phyloP scores from a whole-genome alignment of 2,797 vertebrate genomes.

The Ptychadena robeensis region DNA sequence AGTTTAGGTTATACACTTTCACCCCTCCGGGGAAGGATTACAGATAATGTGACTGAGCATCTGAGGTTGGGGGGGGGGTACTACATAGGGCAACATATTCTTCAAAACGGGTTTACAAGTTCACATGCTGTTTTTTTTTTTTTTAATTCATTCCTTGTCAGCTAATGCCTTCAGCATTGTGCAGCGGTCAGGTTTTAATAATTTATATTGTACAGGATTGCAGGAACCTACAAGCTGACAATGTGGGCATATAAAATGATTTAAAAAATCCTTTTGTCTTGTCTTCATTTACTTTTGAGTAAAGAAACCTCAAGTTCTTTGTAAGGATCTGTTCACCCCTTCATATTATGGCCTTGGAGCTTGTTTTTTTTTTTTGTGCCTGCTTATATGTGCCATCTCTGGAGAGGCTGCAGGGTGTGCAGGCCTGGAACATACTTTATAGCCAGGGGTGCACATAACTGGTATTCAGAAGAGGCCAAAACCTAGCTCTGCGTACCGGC shows the following conservation, averaged over 20 bases:
- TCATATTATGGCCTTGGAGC: not conserved
- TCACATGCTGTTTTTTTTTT: not conserved
- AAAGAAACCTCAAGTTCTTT: no score
- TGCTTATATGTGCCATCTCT: no score
- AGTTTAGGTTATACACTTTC: conserved; percentile 10
- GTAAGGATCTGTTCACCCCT: no score
- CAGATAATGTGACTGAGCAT: not conserved
- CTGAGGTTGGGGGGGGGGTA: conserved; percentile 17
- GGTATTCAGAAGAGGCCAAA: no score
- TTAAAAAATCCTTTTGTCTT: conserved; percentile 11
- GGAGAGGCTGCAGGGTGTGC: no score
- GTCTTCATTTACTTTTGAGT: not conserved
- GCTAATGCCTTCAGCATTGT: conserved; percentile 37
- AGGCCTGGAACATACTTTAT: no score
- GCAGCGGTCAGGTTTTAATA: conserved; percentile 42
- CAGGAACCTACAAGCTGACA: conserved; percentile 24
- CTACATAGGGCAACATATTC: conserved; percentile 15
- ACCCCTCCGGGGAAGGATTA: not conserved
- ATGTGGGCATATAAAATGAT: conserved; percentile 48
- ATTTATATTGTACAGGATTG: conserved; percentile 60
- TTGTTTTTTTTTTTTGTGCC: no score
- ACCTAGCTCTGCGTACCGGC: no score
- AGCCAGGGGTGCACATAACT: no score
- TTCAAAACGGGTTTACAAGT: conserved; percentile 44
- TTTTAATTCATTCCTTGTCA: conserved; percentile 4